phyloP scores from a whole-genome alignment of 2,113 vertebrate species.

The Todiramphus chloris region DNA sequence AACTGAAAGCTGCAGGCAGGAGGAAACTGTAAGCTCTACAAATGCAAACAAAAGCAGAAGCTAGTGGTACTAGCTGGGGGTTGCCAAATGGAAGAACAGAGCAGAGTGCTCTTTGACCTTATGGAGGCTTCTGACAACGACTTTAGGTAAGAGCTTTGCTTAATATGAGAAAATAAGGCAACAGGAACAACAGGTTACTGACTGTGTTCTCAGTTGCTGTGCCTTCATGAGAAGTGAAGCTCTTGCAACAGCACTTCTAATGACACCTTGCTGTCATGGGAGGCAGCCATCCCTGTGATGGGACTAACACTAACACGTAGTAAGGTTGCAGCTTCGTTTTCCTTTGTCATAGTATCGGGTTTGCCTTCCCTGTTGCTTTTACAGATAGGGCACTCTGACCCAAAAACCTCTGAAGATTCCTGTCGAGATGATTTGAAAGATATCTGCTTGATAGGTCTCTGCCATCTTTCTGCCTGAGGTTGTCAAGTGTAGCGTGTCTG shows the following conservation, averaged over 20 bases:
- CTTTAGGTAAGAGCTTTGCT: background rate
- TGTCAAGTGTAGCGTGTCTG: background rate
- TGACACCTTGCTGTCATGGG: background rate
- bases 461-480: background rate
- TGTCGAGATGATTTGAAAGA: background rate
- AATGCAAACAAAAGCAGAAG: background rate
- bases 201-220: background rate
- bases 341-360: background rate
- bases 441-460: background rate
- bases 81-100: background rate
- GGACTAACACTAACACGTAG: background rate
- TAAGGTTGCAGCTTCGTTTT: background rate
- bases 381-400: background rate
- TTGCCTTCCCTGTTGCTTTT: background rate
- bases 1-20: background rate
- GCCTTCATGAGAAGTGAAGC: background rate
- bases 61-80: background rate
- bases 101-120: background rate
- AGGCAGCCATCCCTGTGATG: background rate
- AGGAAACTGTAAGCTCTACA: background rate
- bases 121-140: background rate
- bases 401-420: background rate
- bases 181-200: background rate
- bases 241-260: background rate
- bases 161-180: background rate